Conservation (phyloP, 2,888 invertebrate species). For the Dasysyrphus albostriatus region DNA sequence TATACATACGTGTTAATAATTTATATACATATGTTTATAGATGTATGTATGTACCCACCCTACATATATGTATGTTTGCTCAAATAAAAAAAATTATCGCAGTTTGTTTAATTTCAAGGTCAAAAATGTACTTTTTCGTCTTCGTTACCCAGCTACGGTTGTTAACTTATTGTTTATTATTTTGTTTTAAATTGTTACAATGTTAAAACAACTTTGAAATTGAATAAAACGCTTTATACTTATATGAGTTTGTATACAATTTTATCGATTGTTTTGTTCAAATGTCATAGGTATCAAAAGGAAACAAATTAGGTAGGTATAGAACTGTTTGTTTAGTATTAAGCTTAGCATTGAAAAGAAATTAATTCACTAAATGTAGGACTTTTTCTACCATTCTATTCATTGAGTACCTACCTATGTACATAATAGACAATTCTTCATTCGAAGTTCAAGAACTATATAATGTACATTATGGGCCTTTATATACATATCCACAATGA, state of each 20-base stretch:
- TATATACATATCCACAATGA: too few species aligned
- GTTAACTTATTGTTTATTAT: slow-evolving; percentile 30
- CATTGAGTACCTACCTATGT: background rate
- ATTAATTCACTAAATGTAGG: background rate
- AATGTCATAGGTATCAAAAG: background rate
- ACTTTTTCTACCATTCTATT: background rate
- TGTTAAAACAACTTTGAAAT: background rate
- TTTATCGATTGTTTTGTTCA: background rate
- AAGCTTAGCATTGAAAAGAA: too few species aligned
- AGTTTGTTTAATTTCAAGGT: slow-evolving; percentile 67
- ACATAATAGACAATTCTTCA: background rate
- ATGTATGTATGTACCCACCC: background rate
- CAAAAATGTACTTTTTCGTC: slow-evolving; percentile 40
- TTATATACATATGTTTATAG: background rate
- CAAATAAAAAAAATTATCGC: slow-evolving; percentile 36
- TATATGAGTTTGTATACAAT: background rate
- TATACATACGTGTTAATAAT: background rate
- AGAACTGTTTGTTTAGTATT: too few species aligned
- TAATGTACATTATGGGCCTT: background rate
- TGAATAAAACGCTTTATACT: background rate
- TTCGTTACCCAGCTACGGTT: slow-evolving; percentile 12
- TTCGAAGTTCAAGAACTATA: slow-evolving; percentile 10
- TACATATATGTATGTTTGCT: background rate
- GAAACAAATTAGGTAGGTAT: background rate
- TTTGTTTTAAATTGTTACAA: background rate